A percentile compares a stretch with the other conserved stretches of the same genome.
Evolutionary conservation across 2,888 invertebrate species (phyloP).

Genomic region (Pollenia amentaria): DNA sequence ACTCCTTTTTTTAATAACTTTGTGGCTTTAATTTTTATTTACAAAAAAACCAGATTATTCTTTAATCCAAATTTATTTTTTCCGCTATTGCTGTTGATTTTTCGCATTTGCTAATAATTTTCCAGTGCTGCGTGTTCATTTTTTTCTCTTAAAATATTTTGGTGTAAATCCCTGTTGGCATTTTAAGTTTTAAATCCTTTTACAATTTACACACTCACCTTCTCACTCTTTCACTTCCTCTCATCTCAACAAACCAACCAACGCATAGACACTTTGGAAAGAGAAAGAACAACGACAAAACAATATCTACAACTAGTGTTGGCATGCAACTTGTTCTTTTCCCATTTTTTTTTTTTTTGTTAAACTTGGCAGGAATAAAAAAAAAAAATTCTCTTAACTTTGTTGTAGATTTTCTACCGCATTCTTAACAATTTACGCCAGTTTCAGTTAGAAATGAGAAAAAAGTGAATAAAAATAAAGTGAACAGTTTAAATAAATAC

Average conservation of each 20-base stretch:
- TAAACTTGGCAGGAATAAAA: constrained; percentile 63
- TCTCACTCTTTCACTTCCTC: background rate
- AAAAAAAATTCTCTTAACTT: constrained; percentile 48
- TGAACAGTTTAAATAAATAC: constrained; percentile 61
- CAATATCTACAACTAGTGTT: background rate
- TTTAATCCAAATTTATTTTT: constrained; percentile 29
- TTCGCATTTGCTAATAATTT: constrained; percentile 29
- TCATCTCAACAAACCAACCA: background rate
- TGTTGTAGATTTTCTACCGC: constrained; percentile 35
- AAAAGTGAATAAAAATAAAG: constrained; percentile 15
- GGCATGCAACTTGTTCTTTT: background rate
- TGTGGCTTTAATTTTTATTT: background rate
- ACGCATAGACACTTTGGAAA: constrained; percentile 6
- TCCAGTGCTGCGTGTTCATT: constrained; percentile 5
- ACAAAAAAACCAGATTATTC: background rate
- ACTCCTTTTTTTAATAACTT: background rate
- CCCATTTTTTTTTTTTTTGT: constrained; percentile 1
- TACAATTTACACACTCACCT: background rate
- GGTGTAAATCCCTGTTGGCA: constrained; percentile 25
- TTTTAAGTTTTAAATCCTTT: constrained; percentile 50
- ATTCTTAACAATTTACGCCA: constrained; percentile 67
- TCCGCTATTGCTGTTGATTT: constrained; percentile 22
- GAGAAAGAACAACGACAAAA: constrained; percentile 8
- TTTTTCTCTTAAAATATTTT: constrained; percentile 6
- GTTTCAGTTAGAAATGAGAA: constrained; percentile 45